Evolutionary conservation across 2,113 vertebrate species (phyloP).

Genomic region (Colius striatus): DNA sequence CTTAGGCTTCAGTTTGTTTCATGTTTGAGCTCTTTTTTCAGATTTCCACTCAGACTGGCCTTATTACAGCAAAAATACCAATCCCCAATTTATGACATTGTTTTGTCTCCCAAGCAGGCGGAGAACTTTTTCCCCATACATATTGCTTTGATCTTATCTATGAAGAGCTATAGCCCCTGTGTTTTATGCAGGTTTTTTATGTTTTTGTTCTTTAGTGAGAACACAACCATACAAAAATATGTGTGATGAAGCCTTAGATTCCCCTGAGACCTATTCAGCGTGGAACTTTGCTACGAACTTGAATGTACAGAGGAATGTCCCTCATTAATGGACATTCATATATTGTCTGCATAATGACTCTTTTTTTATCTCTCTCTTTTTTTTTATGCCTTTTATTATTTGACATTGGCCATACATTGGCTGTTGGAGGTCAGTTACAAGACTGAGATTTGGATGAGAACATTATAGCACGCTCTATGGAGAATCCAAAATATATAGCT

Average conservation of each 20-base stretch:
- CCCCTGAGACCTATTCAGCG: not conserved
- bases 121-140: not conserved
- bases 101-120: not conserved
- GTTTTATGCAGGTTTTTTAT: not conserved
- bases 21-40: not conserved
- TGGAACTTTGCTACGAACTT: not conserved
- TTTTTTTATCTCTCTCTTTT: not conserved
- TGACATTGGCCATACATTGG: not conserved
- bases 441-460: constrained; percentile 24
- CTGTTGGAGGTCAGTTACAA: not conserved
- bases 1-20: not conserved
- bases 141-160: constrained; percentile 38
- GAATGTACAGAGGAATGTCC: constrained; percentile 20
- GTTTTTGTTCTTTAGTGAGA: constrained; percentile 2
- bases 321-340: constrained; percentile 33
- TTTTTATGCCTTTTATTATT: constrained; percentile 29
- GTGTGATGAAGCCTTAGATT: not conserved
- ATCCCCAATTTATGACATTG: not conserved
- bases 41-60: not conserved
- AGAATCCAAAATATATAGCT: constrained; percentile 42
- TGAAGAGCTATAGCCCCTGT: not conserved
- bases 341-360: constrained; percentile 31
- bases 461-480: not conserved
- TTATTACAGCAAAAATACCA: not conserved
- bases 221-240: not conserved